These are phyloP conservation scores for Pseudorhombus dupliciocellatus DNA, from an alignment of 2,113 vertebrate species.

Conservation along the genomic window DNA sequence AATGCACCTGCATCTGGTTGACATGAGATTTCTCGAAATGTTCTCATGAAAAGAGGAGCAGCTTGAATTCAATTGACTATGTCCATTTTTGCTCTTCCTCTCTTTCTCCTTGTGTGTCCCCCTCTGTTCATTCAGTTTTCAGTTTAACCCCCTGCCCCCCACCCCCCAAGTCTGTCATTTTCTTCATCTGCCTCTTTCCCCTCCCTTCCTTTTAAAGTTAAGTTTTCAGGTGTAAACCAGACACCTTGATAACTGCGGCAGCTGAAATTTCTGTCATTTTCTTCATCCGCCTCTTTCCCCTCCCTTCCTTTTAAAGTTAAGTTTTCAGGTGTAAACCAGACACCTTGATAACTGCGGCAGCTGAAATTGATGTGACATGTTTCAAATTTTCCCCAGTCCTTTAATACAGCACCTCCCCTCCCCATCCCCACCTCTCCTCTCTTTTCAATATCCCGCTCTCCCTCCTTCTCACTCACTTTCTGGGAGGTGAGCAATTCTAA, in stretches of 20 bases:
- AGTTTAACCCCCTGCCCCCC: too few relatives aligned
- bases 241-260: conserved; percentile 53
- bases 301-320: background rate
- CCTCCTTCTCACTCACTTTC: conserved; percentile 53
- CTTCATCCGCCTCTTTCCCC: background rate
- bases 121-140: too few relatives aligned
- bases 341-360: conserved; percentile 51
- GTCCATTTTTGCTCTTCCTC: too few relatives aligned
- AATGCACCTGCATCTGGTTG: too few relatives aligned
- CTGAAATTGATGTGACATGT: conserved; percentile 70
- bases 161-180: too few relatives aligned
- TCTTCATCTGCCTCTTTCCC: background rate
- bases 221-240: conserved; percentile 54
- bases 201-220: background rate
- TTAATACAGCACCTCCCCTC: conserved; percentile 57
- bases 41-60: too few relatives aligned
- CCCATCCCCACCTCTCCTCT: conserved; percentile 20
- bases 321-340: conserved; percentile 56
- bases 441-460: conserved; percentile 49
- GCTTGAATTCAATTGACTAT: too few relatives aligned
- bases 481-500: conserved; percentile 70
- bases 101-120: too few relatives aligned
- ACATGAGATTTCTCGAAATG: too few relatives aligned
- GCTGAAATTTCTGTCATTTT: conserved; percentile 61
- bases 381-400: conserved; percentile 59